A percentile compares a stretch with the other conserved stretches of the same genome.
Evolutionary conservation across 2,797 vertebrate genomes (phyloP).

Genomic region (Protosalanx chinensis): DNA sequence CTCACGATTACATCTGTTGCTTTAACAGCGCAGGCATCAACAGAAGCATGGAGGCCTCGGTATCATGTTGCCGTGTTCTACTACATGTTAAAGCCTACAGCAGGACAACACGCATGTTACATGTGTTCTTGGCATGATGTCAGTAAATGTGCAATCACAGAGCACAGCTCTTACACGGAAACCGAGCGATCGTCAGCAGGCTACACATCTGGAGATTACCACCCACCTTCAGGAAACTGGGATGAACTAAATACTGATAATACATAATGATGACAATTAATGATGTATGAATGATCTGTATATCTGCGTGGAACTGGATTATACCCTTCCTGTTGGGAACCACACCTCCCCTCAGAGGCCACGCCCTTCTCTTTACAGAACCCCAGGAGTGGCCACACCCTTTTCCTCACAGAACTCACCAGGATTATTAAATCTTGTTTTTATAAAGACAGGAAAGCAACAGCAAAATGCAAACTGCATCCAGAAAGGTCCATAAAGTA

Average conservation of each 20-base stretch:
- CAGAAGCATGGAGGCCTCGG: neutral
- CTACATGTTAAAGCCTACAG: neutral
- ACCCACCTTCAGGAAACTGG: neutral
- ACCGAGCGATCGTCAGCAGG: neutral
- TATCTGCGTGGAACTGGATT: slow-evolving; percentile 11
- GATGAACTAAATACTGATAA: neutral
- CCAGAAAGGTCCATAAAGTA: slow-evolving; percentile 19
- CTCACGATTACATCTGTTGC: neutral
- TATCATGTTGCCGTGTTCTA: slow-evolving; percentile 2
- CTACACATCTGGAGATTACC: neutral
- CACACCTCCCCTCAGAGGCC: slow-evolving; percentile 19
- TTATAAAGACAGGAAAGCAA: neutral
- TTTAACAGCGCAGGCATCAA: neutral
- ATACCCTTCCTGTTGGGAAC: slow-evolving; percentile 14
- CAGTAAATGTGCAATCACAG: slow-evolving; percentile 5
- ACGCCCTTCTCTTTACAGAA: neutral
- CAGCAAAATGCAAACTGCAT: slow-evolving; percentile 6
- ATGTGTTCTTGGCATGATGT: slow-evolving; percentile 2
- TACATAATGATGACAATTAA: neutral
- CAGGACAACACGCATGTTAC: neutral
- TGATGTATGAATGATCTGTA: neutral
- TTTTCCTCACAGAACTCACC: neutral
- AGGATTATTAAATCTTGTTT: slow-evolving; percentile 3
- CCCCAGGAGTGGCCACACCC: neutral
- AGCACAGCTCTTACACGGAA: neutral